Conservation (phyloP, 2,113 vertebrate species). For the Myiopsitta monachus region DNA sequence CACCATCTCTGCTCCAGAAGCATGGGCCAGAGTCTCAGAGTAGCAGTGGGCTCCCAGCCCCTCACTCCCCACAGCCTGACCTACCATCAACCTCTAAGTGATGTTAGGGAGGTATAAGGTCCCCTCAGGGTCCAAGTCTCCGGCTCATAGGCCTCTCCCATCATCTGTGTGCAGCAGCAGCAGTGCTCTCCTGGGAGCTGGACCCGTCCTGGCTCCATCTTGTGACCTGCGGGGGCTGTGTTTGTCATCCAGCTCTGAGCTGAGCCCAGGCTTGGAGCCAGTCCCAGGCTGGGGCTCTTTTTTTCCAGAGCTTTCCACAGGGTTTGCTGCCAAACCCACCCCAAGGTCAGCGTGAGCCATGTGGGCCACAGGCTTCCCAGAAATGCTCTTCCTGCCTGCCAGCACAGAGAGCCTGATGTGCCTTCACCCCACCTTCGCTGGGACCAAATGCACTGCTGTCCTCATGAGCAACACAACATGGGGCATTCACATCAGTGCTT, state of each 20-base stretch:
- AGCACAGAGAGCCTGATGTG: background rate
- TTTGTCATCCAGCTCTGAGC: background rate
- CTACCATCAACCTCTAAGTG: accelerated
- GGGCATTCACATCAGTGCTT: accelerated
- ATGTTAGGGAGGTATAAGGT: background rate
- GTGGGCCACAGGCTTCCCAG: constrained; percentile 41
- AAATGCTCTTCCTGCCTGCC: background rate
- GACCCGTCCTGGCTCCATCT: background rate
- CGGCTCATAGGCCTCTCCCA: background rate
- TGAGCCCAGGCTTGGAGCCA: background rate
- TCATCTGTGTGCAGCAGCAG: background rate
- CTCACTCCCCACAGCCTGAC: background rate
- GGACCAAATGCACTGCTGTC: accelerated
- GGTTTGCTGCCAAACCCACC: background rate
- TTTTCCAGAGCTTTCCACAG: background rate
- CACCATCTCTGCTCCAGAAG: background rate
- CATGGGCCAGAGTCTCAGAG: background rate
- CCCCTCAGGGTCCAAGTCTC: background rate
- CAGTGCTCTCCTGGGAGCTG: background rate
- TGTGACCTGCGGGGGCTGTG: background rate
- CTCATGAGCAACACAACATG: accelerated
- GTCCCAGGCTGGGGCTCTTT: background rate
- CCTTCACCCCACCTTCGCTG: background rate
- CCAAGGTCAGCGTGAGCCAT: constrained; percentile 11
- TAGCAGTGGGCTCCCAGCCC: background rate